Evolutionary conservation across 92 coral and sea anemone genomes (phyloP).

Genomic region (Hydrozoanthus gracilis): DNA sequence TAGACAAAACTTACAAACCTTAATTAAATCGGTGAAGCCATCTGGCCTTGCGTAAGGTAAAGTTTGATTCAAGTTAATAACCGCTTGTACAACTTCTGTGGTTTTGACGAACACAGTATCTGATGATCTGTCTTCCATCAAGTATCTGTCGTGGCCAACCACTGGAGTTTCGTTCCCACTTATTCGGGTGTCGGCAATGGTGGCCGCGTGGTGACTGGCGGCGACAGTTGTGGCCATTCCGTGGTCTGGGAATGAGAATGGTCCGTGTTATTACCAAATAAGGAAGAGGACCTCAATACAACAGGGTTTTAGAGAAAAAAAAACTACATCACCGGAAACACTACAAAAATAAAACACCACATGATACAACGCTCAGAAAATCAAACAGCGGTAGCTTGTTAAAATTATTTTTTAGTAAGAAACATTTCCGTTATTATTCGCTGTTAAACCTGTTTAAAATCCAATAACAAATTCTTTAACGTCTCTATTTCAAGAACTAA

Average conservation of each 20-base stretch:
- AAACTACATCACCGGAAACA: not conserved
- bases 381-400: too few species aligned
- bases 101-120: constrained; percentile 39
- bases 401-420: too few species aligned
- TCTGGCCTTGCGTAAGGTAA: constrained; percentile 45
- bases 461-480: too few species aligned
- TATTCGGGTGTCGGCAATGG: constrained; percentile 23
- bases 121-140: constrained; percentile 41
- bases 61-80: constrained; percentile 43
- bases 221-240: constrained; percentile 42
- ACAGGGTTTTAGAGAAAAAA: not conserved
- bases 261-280: too few species aligned
- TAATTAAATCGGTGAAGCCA: constrained; percentile 40
- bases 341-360: not conserved
- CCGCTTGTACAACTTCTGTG: constrained; percentile 48
- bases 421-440: too few species aligned
- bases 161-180: not conserved
- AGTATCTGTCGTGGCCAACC: constrained; percentile 6
- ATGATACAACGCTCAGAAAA: not conserved
- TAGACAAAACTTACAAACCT: constrained; percentile 1
- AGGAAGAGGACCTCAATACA: too few species aligned
- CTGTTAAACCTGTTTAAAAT: too few species aligned
- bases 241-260: constrained; percentile 7
- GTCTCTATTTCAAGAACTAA: too few species aligned
- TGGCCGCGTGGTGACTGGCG: constrained; percentile 33